Conservation (phyloP, 2,797 vertebrate species). For the Nannoperca obscura region DNA sequence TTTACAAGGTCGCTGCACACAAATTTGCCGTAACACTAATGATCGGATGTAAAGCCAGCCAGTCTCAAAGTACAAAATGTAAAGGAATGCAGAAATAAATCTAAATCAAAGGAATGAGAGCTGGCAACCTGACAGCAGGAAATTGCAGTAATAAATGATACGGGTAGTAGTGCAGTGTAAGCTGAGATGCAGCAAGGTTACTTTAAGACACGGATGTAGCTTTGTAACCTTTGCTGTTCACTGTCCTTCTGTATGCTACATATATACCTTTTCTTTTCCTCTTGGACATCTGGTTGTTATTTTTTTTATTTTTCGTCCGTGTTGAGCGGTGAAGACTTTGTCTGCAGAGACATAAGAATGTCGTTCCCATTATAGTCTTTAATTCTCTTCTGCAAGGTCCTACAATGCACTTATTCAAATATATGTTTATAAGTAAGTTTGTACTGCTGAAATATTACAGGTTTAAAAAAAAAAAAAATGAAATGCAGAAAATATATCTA, state of each 20-base stretch:
- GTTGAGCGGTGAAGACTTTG: background rate
- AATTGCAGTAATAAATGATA: constrained; percentile 59
- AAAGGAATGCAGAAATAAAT: background rate
- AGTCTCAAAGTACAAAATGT: constrained; percentile 6
- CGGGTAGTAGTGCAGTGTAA: constrained; percentile 31
- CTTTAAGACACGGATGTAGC: constrained; percentile 9
- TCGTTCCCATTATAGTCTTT: background rate
- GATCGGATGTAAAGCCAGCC: background rate
- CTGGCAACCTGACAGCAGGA: constrained; percentile 26
- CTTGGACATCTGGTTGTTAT: background rate
- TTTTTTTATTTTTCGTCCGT: background rate
- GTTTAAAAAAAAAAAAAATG: background rate
- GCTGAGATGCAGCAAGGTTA: constrained; percentile 29
- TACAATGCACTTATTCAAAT: background rate
- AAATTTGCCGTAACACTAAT: background rate
- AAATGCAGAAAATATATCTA: background rate
- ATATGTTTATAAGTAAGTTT: background rate
- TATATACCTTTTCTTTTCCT: background rate
- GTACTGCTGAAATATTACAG: background rate
- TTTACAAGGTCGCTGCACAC: background rate
- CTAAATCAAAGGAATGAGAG: background rate
- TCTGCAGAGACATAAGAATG: background rate
- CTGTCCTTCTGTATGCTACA: constrained; percentile 1
- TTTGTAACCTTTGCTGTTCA: constrained; percentile 9
- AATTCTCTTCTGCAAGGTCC: background rate